Evolutionary conservation across 2,797 vertebrate genomes (phyloP), one percentile per base, ranked within the genome.

Genomic region (Amazonetta brasiliensis): DNA sequence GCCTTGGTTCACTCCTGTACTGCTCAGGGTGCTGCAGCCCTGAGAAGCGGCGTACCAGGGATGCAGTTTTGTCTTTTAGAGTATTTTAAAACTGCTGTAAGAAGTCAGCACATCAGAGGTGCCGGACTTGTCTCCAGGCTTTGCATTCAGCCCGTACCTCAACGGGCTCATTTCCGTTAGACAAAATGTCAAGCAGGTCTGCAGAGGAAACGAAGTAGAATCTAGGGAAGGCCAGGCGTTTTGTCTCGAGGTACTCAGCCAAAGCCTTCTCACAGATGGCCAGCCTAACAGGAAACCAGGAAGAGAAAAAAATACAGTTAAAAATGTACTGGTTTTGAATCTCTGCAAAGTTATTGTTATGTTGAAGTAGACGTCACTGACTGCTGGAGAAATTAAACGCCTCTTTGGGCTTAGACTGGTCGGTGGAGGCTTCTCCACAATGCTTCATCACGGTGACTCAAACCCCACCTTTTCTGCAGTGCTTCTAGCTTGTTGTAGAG

Each of bases 171-270:
- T 98, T 98, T 7, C 98, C 98, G 0, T 98, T 98, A 4, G 98
- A 98, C 30, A 98, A 97, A 48, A 98, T 98, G 78, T 98, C 98
- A 39, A 98, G 96, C 78, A 98, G 95, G 77, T 98, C 98, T 0
- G 98, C 98, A 11, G 98, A 97, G n/a, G 98, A 98, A 12, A 98
- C 94, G 2, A 98, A 98, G 76, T 98, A 98, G 96, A 98, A 98
- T 5, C 98, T 91, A 3, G 98, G 98, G 62, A 98, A 98, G 21
- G 98, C 96, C 94, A 98, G 41, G 7, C 98, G 87, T 26, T 98
- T 98, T 0, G 97, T 98, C 96, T 98, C 98, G 0, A 98, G 56
- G 62, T 98, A 98, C 37, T 98, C 98, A 1, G 98, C 98, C 96
- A 98, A 56, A 19, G 98, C 98, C 91, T 98, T 98, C 59, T 98